Evolutionary conservation across 1,140 invertebrate species (phyloP).

Genomic region (Pteromalus puparum): DNA sequence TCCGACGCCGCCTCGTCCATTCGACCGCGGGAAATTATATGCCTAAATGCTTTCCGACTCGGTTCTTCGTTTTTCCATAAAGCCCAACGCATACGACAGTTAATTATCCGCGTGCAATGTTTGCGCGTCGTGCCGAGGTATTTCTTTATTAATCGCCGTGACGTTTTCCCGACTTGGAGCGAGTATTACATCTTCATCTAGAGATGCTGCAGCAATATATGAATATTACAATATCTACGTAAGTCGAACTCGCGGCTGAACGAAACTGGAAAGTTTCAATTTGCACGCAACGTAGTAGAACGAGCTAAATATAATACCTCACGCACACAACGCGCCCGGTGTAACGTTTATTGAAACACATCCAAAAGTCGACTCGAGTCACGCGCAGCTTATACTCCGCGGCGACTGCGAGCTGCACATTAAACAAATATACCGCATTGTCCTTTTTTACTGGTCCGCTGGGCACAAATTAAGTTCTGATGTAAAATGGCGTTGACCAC

Average conservation of each 20-base stretch:
- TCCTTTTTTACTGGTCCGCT: constrained; percentile 26
- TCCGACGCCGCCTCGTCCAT: background rate
- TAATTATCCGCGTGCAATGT: constrained; percentile 7
- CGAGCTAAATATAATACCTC: background rate
- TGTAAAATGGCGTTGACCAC: constrained; percentile 39
- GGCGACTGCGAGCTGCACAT: background rate
- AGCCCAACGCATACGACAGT: background rate
- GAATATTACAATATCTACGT: background rate
- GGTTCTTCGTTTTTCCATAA: background rate
- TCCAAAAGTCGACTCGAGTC: constrained; percentile 20
- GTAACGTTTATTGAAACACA: constrained; percentile 2
- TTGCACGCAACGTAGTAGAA: background rate
- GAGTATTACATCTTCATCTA: background rate
- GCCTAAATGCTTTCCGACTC: background rate
- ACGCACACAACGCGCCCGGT: background rate
- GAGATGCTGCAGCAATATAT: background rate
- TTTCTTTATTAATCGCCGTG: constrained; percentile 9
- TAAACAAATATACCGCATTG: constrained; percentile 44
- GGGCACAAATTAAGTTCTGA: constrained; percentile 47
- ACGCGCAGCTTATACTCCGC: constrained; percentile 12
- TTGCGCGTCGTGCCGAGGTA: background rate
- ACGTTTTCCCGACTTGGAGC: background rate
- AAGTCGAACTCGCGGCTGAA: no score
- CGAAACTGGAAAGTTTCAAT: background rate
- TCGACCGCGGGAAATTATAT: background rate